phyloP scores from a whole-genome alignment of 1,140 invertebrate genomes.

The Zelostemma sp. region DNA sequence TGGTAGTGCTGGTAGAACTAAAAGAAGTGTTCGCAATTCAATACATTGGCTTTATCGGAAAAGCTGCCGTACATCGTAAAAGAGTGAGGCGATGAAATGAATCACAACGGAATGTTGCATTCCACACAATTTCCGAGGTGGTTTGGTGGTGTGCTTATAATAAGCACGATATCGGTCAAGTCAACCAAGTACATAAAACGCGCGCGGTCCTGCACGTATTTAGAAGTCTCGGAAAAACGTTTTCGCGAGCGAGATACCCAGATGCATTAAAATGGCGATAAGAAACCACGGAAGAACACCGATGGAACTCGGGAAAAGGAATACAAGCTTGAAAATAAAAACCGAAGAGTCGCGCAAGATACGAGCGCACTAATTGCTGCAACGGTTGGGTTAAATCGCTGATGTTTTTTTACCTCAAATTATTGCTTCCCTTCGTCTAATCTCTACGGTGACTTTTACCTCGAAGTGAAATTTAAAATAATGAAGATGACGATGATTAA shows the following conservation, averaged over 20 bases:
- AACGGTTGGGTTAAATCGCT: slow-evolving; percentile 6
- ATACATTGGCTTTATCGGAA: not conserved
- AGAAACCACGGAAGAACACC: slow-evolving; percentile 4
- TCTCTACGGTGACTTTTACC: not conserved
- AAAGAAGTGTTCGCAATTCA: slow-evolving; percentile 2
- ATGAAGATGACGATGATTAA: not conserved
- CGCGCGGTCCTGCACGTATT: not conserved
- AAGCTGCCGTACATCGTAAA: not conserved
- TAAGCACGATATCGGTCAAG: slow-evolving; percentile 31
- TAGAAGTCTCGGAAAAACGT: slow-evolving; percentile 12
- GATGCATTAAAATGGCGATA: slow-evolving; percentile 21
- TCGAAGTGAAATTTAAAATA: not conserved
- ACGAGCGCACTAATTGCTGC: slow-evolving; percentile 11
- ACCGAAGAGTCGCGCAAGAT: not conserved
- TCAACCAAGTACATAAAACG: slow-evolving; percentile 30
- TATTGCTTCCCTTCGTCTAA: not conserved
- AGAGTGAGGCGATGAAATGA: slow-evolving; percentile 20
- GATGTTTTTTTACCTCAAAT: slow-evolving; percentile 4
- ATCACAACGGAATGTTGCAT: slow-evolving; percentile 26
- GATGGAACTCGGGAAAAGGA: slow-evolving; percentile 1
- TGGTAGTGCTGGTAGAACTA: not conserved
- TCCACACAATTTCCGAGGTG: slow-evolving; percentile 26
- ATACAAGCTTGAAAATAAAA: slow-evolving; percentile 9
- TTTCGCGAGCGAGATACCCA: slow-evolving; percentile 2
- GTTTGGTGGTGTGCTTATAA: slow-evolving; percentile 29